Percentiles rank a stretch among this genome's conserved stretches.
These are phyloP conservation scores for Silurus meridionalis DNA, from an alignment of 2,113 vertebrate genomes.

Conservation along the genomic window DNA sequence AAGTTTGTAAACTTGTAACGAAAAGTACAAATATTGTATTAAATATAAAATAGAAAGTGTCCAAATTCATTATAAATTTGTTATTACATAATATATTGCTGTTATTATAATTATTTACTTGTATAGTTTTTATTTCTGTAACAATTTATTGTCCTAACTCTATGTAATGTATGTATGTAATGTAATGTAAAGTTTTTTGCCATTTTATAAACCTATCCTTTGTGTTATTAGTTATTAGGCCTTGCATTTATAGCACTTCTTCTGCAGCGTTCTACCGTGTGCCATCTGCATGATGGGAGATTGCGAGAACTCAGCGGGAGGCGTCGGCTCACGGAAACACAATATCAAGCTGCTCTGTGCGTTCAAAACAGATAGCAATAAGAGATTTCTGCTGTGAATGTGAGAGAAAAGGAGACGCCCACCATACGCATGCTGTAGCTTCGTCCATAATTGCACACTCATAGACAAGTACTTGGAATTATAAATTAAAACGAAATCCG, in stretches of 20 bases:
- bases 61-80: no score
- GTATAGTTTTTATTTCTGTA: background rate
- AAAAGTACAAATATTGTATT: no score
- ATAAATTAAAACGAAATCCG: background rate
- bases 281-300: conserved; percentile 42
- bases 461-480: background rate
- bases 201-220: background rate
- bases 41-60: no score
- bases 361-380: conserved; percentile 32
- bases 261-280: conserved; percentile 14
- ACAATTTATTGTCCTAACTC: background rate
- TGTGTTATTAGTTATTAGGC: background rate
- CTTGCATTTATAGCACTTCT: background rate
- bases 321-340: conserved; percentile 23
- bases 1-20: no score
- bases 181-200: background rate
- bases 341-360: conserved; percentile 36
- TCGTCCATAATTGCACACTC: background rate
- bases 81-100: no score
- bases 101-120: background rate
- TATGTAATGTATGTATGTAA: no score
- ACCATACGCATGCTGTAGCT: background rate
- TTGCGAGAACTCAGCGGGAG: conserved; percentile 33
- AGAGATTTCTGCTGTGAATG: conserved; percentile 33
- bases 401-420: conserved; percentile 5